Conservation (phyloP, 2,888 invertebrate genomes). For the Caenorhabditis sp. region DNA sequence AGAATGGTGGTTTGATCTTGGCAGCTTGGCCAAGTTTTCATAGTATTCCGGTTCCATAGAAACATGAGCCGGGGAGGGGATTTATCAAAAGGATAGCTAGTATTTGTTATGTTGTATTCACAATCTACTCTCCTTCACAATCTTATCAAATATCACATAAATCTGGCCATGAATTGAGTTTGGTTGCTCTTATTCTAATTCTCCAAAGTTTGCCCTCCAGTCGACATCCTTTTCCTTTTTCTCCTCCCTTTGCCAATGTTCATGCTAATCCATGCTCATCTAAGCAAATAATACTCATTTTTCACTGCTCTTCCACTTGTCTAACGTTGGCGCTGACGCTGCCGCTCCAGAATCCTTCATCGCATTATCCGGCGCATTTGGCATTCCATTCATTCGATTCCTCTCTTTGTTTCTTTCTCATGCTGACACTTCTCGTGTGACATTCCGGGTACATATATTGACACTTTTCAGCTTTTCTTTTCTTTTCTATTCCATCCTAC, state of each 20-base stretch:
- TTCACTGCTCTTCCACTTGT: conserved; percentile 3
- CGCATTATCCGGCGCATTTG: conserved; percentile 39
- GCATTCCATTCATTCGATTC: conserved; percentile 25
- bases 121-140: not conserved
- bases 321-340: no score
- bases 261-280: not conserved
- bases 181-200: no score
- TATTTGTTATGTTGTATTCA: no score
- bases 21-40: no score
- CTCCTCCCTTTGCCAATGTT: no score
- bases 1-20: conserved; percentile 42
- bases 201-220: no score
- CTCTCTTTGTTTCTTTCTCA: conserved; percentile 24
- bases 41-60: conserved; percentile 54
- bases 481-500: no score
- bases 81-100: conserved; percentile 4
- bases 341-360: conserved; percentile 29
- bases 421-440: not conserved
- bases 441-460: no score
- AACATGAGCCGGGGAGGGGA: conserved; percentile 26
- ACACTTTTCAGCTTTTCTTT: no score
- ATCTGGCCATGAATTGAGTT: not conserved
- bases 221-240: no score
- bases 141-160: not conserved
- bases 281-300: conserved; percentile 27